phyloP scores from a whole-genome alignment of 2,888 invertebrate species.

The Brenthis hecate region DNA sequence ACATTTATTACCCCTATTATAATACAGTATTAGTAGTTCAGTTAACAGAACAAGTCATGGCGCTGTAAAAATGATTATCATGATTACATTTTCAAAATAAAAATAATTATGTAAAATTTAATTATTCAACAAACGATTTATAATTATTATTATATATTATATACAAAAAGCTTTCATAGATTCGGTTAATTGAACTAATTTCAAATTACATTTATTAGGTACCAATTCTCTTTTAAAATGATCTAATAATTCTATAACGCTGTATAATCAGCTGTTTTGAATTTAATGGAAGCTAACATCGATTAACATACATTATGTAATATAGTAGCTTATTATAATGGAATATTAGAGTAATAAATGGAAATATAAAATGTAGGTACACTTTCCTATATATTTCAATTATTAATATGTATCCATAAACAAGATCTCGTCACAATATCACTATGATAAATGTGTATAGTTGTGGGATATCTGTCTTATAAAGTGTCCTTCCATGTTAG shows the following conservation, averaged over 20 bases:
- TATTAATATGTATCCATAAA: no score
- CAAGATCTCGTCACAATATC: no score
- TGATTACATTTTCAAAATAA: no score
- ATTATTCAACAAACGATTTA: no score
- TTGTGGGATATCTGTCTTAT: no score
- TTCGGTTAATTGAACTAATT: constrained; percentile 7
- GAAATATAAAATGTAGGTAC: background rate
- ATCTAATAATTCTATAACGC: background rate
- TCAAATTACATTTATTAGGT: constrained; percentile 2
- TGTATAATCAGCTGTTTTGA: background rate
- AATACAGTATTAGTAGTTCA: constrained; percentile 8
- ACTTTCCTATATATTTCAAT: no score
- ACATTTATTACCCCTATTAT: background rate
- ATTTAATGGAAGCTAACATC: constrained; percentile 10
- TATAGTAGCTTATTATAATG: constrained; percentile 7
- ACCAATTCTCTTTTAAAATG: background rate
- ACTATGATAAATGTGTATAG: no score
- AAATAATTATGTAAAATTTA: no score
- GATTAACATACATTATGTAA: constrained; percentile 7
- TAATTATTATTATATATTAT: background rate
- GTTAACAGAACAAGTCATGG: background rate
- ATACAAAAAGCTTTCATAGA: background rate
- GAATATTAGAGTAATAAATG: background rate
- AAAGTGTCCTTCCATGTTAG: no score
- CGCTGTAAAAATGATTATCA: no score